Base-by-base conservation (phyloP, 2,797 vertebrate genomes). In the Tadarida brasiliensis region DNA sequence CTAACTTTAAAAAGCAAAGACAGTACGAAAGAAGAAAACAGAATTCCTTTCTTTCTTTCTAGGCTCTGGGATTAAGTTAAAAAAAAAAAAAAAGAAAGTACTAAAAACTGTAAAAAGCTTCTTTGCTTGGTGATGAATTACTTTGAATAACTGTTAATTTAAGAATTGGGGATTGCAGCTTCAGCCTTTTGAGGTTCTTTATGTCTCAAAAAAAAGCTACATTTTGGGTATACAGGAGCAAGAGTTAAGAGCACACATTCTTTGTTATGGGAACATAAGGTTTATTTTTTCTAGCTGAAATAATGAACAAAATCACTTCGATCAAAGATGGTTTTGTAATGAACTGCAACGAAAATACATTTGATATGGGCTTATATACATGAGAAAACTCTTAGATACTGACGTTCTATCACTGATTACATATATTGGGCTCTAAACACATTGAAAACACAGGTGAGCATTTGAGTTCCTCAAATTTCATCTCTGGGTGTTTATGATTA, bases 1-100 rank as follows among this genome's bases (percentile, higher is more conserved):
- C 30, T 93, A 35, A 80, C 78, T 87, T 91, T 67, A 57, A 59
- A 67, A 96, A 77, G 17, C 15, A 87, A 83, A 87, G 11, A 65
- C 63, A 91, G 39, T 49, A 26, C 78, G 2, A 86, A 90, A 81
- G 30, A 83, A 63, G 22, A 82, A 76, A 71, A 57, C 1, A 57
- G 4, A 28, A 82, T 82, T 67, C n/a, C 1, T 47, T 77, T 56
- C 86, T 15, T 76, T 56, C 49, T 68, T 90, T 85, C n/a, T 65
- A 70, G 67, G 2, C 3, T 57, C 68, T 82, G n/a, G 11, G 15
- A 65, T 80, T 73, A 94, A 74, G 33, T 30, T 94, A 3, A 92
- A 76, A 19, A 70, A 82, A 77, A 82, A 77, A 51, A 51, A 74
- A 70, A 83, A 39, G 6, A 39, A 94, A 61, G 8, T 61, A 35